phyloP scores from a whole-genome alignment of 2,113 vertebrate species.

The Nyctereutes procyonoides region DNA sequence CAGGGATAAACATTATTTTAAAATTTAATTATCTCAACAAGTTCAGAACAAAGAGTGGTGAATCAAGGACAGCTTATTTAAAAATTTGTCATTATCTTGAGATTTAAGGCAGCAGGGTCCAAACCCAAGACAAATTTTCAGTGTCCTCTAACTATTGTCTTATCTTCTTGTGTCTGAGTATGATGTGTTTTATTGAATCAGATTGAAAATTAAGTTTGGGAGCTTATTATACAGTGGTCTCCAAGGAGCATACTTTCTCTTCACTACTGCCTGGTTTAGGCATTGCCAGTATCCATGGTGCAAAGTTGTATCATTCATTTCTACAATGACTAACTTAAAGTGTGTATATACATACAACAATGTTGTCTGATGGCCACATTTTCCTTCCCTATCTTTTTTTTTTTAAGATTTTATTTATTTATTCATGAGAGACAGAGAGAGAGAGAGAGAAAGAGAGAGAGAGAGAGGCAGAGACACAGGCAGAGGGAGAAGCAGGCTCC shows the following conservation, averaged over 20 bases:
- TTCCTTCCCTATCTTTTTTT: conserved; percentile 17
- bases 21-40: conserved; percentile 72
- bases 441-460: too few relatives aligned
- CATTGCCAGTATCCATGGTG: conserved; percentile 16
- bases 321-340: conserved; percentile 24
- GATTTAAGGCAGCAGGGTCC: background rate
- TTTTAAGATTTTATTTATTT: too few relatives aligned
- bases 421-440: too few relatives aligned
- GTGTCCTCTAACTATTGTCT: conserved; percentile 57
- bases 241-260: background rate
- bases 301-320: background rate
- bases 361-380: background rate
- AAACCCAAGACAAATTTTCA: conserved; percentile 58
- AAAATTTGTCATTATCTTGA: conserved; percentile 64
- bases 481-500: too few relatives aligned
- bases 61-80: conserved; percentile 51
- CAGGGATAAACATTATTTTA: conserved; percentile 70
- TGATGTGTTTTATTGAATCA: conserved; percentile 67
- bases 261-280: background rate
- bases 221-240: conserved; percentile 40
- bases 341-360: background rate
- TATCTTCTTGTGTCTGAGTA: conserved; percentile 37
- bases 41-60: conserved; percentile 54
- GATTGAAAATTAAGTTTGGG: conserved; percentile 66
- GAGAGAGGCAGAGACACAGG: too few relatives aligned